Conservation (phyloP, 1,140 invertebrate species). For the Diabrotica undecimpunctata region DNA sequence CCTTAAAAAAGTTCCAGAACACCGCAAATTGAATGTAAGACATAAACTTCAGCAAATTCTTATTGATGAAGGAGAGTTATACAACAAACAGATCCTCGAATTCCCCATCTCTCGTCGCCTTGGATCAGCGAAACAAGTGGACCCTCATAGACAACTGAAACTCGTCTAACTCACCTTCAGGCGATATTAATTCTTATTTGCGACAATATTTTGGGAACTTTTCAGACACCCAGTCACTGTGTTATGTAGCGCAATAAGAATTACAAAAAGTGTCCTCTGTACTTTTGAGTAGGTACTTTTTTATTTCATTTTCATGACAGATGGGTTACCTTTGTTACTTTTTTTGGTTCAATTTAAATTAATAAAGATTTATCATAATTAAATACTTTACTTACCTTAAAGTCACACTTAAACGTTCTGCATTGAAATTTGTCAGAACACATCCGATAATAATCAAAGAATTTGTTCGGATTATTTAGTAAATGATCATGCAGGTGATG, state of each 20-base stretch:
- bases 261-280: neutral
- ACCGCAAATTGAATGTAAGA: neutral
- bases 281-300: neutral
- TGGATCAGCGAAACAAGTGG: neutral
- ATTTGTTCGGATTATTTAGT: constrained; percentile 6
- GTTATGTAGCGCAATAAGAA: neutral
- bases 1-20: neutral
- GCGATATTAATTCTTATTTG: neutral
- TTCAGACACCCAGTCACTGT: neutral
- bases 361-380: neutral
- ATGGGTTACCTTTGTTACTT: neutral
- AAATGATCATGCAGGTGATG: constrained; percentile 8
- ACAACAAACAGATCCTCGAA: no score
- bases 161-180: neutral
- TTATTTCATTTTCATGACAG: neutral
- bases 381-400: constrained; percentile 16
- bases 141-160: neutral
- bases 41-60: no score
- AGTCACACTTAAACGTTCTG: constrained; percentile 13
- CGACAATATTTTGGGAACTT: constrained; percentile 7
- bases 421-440: constrained; percentile 1
- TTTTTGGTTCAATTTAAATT: constrained; percentile 1
- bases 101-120: no score
- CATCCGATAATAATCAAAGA: constrained; percentile 7
- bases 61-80: no score